These are phyloP conservation scores for Strigamia crassipes DNA, from an alignment of 2,888 invertebrate genomes.

Conservation along the genomic window DNA sequence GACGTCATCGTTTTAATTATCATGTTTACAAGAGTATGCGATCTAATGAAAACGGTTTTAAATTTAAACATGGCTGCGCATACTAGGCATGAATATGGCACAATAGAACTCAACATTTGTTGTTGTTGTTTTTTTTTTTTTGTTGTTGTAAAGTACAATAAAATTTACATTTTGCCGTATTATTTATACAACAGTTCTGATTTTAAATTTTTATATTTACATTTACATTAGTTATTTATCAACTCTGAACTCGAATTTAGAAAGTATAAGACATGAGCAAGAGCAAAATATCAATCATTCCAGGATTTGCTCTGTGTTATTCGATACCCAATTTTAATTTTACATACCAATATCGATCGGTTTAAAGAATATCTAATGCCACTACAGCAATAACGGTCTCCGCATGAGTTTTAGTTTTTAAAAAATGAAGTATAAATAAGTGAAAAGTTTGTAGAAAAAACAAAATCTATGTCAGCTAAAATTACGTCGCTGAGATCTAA, in stretches of 20 bases:
- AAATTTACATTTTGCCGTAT: neutral
- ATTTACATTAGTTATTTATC: slow-evolving; percentile 10
- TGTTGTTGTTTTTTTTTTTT: neutral
- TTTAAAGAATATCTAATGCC: neutral
- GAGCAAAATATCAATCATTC: neutral
- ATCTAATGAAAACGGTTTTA: neutral
- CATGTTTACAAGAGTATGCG: slow-evolving; percentile 37
- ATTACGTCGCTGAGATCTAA: neutral
- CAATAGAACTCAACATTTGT: neutral
- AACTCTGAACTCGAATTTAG: neutral
- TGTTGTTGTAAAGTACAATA: neutral
- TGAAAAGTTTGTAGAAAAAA: slow-evolving; percentile 7
- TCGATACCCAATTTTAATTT: neutral
- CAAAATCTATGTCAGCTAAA: slow-evolving; percentile 7
- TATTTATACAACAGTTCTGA: neutral
- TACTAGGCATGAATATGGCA: slow-evolving; percentile 40
- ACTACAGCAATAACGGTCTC: slow-evolving; percentile 2
- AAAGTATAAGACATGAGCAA: neutral
- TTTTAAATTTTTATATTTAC: slow-evolving; percentile 14
- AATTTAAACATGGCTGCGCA: neutral
- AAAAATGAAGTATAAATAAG: neutral
- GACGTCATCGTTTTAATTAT: slow-evolving; percentile 32
- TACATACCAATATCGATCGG: neutral
- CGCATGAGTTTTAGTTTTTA: neutral
- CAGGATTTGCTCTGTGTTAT: neutral